These are phyloP conservation scores for Meliscaeva auricollis DNA, from an alignment of 2,888 invertebrate genomes.

Conservation along the genomic window DNA sequence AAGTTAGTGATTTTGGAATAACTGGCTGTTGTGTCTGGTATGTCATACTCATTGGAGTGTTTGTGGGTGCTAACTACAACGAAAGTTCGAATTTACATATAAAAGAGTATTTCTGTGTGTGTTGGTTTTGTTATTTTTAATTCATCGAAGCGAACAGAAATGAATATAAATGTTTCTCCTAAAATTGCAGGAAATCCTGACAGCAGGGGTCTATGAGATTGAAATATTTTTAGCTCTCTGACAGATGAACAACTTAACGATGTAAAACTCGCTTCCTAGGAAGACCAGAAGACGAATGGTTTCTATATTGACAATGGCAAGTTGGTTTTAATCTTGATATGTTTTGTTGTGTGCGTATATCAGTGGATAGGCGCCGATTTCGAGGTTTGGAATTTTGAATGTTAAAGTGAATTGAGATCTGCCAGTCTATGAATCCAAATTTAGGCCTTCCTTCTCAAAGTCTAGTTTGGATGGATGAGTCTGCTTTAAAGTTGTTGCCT, in stretches of 20 bases:
- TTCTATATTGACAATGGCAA: not conserved
- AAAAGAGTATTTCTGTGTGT: not conserved
- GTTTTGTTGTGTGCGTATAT: no score
- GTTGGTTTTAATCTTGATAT: not conserved
- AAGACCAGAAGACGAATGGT: not conserved
- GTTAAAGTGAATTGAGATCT: no score
- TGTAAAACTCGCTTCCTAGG: not conserved
- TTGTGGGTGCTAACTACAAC: conserved; percentile 25
- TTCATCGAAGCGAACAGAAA: conserved; percentile 2
- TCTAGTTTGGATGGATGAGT: no score
- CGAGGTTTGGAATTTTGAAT: no score
- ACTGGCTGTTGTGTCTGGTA: not conserved
- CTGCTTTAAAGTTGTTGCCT: no score
- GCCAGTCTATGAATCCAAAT: no score
- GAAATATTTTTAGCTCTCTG: not conserved
- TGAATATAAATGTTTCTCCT: conserved; percentile 13
- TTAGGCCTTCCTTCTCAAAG: no score
- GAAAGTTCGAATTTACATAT: not conserved
- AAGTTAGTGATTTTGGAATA: conserved; percentile 41
- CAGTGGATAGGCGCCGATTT: no score
- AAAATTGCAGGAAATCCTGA: conserved; percentile 25
- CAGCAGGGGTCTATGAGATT: conserved; percentile 1
- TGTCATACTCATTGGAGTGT: not conserved
- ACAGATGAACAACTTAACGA: not conserved
- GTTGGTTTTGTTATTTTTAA: not conserved